Conservation (phyloP, 2,888 invertebrate genomes). For the Troides aeacus region DNA sequence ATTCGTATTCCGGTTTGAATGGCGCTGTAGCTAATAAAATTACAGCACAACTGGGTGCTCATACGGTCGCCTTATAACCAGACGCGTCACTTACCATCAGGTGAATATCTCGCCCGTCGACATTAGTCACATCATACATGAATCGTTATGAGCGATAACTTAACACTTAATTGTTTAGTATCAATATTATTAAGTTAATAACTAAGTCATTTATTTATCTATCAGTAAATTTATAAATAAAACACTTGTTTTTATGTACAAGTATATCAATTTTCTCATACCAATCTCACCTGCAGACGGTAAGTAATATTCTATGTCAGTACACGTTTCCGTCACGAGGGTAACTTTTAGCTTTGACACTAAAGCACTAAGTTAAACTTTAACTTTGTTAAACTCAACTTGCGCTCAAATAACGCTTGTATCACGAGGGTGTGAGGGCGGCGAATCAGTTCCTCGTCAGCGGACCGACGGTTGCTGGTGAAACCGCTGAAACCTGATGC, state of each 20-base stretch:
- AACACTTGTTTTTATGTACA: background rate
- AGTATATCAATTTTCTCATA: background rate
- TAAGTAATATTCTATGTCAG: constrained; percentile 46
- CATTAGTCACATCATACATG: too few species aligned
- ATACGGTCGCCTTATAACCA: too few species aligned
- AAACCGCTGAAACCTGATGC: constrained; percentile 64
- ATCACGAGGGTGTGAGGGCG: constrained; percentile 15
- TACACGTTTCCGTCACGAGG: constrained; percentile 54
- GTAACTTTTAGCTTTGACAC: constrained; percentile 50
- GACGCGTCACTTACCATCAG: too few species aligned
- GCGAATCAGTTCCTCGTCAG: constrained; percentile 27
- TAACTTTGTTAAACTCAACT: constrained; percentile 8
- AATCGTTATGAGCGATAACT: too few species aligned
- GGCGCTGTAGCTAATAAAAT: too few species aligned
- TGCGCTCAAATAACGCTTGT: constrained; percentile 33
- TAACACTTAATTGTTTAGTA: too few species aligned
- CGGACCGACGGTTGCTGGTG: constrained; percentile 33
- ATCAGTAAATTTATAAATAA: too few species aligned
- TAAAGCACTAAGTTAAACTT: constrained; percentile 38
- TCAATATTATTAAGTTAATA: too few species aligned
- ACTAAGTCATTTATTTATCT: too few species aligned
- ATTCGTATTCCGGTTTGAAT: too few species aligned
- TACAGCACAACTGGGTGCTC: too few species aligned
- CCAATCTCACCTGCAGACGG: constrained; percentile 20
- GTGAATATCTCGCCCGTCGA: too few species aligned